Percentiles rank a stretch among this genome's conserved stretches.
Evolutionary conservation across 2,888 invertebrate genomes (phyloP).

Genomic region (Esperia sulphurella): DNA sequence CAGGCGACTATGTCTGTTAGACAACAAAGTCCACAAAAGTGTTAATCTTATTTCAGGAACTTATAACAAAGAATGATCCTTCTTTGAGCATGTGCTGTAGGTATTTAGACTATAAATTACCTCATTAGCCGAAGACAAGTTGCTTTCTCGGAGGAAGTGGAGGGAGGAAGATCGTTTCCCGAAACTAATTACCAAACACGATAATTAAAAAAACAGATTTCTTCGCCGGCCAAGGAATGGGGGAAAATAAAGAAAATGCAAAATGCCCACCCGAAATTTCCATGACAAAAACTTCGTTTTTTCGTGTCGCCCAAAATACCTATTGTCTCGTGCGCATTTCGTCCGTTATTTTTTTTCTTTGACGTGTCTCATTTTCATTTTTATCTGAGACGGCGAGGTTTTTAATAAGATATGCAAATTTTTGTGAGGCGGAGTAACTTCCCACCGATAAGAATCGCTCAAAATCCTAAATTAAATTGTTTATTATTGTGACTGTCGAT

Average conservation of each 20-base stretch:
- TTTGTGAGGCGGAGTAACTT: constrained; percentile 41
- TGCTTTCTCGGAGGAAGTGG: constrained; percentile 56
- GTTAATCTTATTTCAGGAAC: too few species aligned
- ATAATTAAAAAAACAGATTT: constrained; percentile 78
- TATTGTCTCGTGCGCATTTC: constrained; percentile 69
- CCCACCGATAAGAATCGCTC: constrained; percentile 40
- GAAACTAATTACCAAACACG: constrained; percentile 79
- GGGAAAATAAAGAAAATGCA: constrained; percentile 75
- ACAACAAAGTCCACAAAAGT: too few species aligned
- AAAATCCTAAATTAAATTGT: constrained; percentile 1
- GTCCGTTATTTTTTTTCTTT: constrained; percentile 65
- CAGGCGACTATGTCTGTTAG: too few species aligned
- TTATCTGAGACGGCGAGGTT: constrained; percentile 67
- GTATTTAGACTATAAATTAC: constrained; percentile 63
- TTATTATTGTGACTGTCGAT: background rate
- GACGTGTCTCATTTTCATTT: constrained; percentile 75
- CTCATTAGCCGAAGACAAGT: constrained; percentile 72
- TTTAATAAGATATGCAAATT: constrained; percentile 78
- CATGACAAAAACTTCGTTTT: constrained; percentile 72
- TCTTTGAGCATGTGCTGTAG: constrained; percentile 6
- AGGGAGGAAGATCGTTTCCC: constrained; percentile 68
- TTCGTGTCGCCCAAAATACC: constrained; percentile 72
- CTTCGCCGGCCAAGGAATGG: constrained; percentile 50
- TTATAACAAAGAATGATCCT: background rate
- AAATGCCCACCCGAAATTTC: constrained; percentile 75